Conservation (phyloP, 2,888 invertebrate species). For the Ophraella communa region DNA sequence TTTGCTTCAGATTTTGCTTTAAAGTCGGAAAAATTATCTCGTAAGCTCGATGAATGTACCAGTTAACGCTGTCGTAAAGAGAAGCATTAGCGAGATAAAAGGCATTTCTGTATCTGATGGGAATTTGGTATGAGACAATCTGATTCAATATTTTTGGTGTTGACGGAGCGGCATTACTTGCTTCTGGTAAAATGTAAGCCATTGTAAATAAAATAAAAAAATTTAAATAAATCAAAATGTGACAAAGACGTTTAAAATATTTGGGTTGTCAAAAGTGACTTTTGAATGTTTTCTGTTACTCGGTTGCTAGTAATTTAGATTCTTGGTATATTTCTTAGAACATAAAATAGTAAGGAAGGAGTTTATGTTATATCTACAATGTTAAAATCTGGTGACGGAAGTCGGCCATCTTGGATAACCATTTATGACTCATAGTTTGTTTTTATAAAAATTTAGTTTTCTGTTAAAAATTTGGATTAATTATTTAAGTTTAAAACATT, state of each 20-base stretch:
- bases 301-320: no score
- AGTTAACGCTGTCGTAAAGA: constrained; percentile 53
- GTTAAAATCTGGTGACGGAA: no score
- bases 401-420: no score
- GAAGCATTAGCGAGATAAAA: constrained; percentile 56
- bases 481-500: no score
- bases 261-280: not conserved
- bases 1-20: constrained; percentile 42
- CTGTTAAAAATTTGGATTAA: no score
- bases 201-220: constrained; percentile 15
- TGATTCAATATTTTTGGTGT: not conserved
- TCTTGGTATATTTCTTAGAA: no score
- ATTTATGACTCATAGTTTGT: no score
- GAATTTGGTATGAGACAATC: constrained; percentile 49
- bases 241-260: not conserved
- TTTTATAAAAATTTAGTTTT: no score
- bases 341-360: no score
- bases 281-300: not conserved
- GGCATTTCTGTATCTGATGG: constrained; percentile 52
- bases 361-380: no score
- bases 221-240: not conserved
- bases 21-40: constrained; percentile 50
- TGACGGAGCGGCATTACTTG: constrained; percentile 9
- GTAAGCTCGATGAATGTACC: constrained; percentile 54
- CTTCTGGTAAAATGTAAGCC: constrained; percentile 31